These are phyloP conservation scores for Ataeniobius toweri DNA, from an alignment of 2,797 vertebrate genomes.

Conservation along the genomic window DNA sequence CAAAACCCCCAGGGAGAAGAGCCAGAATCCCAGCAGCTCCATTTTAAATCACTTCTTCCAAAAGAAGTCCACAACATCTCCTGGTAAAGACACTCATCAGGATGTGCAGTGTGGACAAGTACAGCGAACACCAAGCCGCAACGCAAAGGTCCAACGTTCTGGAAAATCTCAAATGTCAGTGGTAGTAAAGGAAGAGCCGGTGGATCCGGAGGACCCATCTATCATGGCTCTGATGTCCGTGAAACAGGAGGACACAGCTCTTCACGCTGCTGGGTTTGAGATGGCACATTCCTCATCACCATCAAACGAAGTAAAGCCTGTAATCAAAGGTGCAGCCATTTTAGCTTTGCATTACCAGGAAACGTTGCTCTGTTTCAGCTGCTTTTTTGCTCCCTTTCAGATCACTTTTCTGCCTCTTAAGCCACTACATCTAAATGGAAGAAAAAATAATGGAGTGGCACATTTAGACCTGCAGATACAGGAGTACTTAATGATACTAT, in stretches of 20 bases:
- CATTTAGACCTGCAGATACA: not conserved
- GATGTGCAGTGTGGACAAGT: conserved; percentile 1
- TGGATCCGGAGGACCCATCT: conserved; percentile 25
- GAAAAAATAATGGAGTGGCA: not conserved
- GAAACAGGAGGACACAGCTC: conserved; percentile 41
- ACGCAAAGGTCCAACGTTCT: conserved; percentile 26
- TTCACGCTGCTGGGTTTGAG: not conserved
- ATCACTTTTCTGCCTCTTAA: not conserved
- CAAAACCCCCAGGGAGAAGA: conserved; percentile 46
- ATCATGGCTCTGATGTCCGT: conserved; percentile 23
- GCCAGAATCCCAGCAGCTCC: conserved; percentile 55
- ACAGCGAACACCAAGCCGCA: not conserved
- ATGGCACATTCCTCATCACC: conserved; percentile 76
- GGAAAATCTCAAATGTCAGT: conserved; percentile 3
- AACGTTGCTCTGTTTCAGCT: not conserved
- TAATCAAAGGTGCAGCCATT: conserved; percentile 83
- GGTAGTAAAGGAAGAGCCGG: conserved; percentile 71
- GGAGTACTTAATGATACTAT: not conserved
- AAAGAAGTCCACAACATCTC: conserved; percentile 62
- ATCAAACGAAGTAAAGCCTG: conserved; percentile 70
- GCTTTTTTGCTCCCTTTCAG: not conserved
- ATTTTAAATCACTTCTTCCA: conserved; percentile 77
- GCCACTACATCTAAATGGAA: not conserved
- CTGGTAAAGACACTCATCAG: conserved; percentile 11
- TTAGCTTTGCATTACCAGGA: not conserved